Base-by-base conservation (phyloP, 2,113 vertebrate species). In the Coturnix japonica region DNA sequence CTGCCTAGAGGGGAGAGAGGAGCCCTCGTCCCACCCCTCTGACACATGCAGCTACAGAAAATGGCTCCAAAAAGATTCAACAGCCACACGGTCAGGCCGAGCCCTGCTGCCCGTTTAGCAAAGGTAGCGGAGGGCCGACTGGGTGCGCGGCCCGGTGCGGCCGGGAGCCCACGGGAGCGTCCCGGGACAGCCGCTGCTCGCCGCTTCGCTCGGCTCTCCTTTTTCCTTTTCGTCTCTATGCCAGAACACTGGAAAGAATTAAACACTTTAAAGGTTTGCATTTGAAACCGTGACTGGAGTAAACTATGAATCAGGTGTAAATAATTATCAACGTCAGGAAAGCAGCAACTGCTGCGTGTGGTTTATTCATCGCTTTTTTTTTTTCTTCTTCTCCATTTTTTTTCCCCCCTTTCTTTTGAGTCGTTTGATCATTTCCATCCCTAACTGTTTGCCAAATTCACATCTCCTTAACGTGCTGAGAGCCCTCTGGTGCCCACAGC, bases 61-160 rank as follows among this genome's bases (percentile, higher is more conserved):
- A 97, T 94, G 89, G 90, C 81, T 94, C 88, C 96, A 96, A 97
- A 95, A 76, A 47, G 46, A 47, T 47, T 47, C 46, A 47, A 22
- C 22, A 22, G 96, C 83, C 63, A 73, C 95, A 74, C 85, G 97
- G 97, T 98, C 97, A 98, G 87, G 90, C 25, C 81, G 89, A 97
- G 97, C 96, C 97, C 97, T 97, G 91, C 92, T 64, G 83, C 95
- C 90, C 96, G 95, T 96, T 98, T 97, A 98, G 97, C 71, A 97
- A 97, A 95, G 97, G 97, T 95, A 98, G 97, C 97, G 26, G 51
- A 97, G 91, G 78, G 95, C 96, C 95, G 97, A 97, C 97, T 97
- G 4, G 71, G 81, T 76, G 73, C 73, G 26, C 26, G 51, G 51
- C 51, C 26, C 51, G 26, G 25, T 51, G 49, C 49, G 49, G 49